Conservation (phyloP, 1,140 invertebrate species). For the Pogonomyrmex barbatus region DNA sequence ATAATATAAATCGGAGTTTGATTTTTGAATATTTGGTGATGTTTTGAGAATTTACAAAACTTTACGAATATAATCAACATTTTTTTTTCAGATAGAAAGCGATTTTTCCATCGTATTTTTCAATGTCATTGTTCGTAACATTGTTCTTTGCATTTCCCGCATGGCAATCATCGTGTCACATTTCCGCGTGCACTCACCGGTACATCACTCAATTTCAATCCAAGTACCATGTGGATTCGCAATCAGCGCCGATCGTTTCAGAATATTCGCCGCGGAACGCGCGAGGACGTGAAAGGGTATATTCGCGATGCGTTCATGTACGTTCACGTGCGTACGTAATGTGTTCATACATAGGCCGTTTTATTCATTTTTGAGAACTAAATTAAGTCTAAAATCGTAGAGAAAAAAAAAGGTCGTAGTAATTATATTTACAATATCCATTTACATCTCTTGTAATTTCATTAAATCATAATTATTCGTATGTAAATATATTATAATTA, state of each 20-base stretch:
- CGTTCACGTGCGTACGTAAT: background rate
- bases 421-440: background rate
- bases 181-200: background rate
- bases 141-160: background rate
- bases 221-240: constrained; percentile 32
- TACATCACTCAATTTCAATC: constrained; percentile 60
- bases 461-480: background rate
- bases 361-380: background rate
- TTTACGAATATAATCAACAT: background rate
- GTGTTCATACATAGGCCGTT: background rate
- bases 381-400: background rate
- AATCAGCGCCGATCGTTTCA: constrained; percentile 56
- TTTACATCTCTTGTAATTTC: background rate
- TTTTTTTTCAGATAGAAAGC: background rate
- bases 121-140: background rate
- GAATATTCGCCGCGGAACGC: constrained; percentile 53
- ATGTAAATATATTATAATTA: background rate
- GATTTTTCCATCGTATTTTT: background rate
- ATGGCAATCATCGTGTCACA: constrained; percentile 6
- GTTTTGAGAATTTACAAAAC: background rate
- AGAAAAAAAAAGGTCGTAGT: background rate
- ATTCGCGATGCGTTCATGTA: constrained; percentile 3
- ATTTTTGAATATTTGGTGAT: background rate
- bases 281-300: constrained; percentile 37
- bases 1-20: background rate